phyloP scores from a whole-genome alignment of 2,797 vertebrate species.

The Gobio occitaniae region DNA sequence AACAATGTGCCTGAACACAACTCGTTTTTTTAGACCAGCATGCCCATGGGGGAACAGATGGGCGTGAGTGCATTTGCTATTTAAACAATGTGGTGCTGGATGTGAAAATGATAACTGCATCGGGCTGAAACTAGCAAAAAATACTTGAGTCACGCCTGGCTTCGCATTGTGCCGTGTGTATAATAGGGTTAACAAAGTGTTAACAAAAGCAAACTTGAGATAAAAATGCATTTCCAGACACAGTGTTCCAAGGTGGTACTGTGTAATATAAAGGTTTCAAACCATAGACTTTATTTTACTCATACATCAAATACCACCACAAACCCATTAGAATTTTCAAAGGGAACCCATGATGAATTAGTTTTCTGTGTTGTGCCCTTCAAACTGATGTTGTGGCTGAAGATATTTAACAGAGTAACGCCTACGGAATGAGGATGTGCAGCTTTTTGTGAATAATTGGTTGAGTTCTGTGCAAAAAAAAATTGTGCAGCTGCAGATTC shows the following conservation, averaged over 20 bases:
- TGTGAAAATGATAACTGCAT: too few relatives aligned
- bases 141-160: too few relatives aligned
- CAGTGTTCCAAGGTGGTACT: background rate
- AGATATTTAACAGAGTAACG: background rate
- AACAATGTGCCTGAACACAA: too few relatives aligned
- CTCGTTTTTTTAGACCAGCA: too few relatives aligned
- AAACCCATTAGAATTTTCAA: conserved; percentile 7
- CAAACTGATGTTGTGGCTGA: background rate
- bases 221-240: too few relatives aligned
- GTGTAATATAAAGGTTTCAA: background rate
- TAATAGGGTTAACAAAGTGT: too few relatives aligned
- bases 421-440: background rate
- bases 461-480: background rate
- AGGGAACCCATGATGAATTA: background rate
- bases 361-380: background rate
- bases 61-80: too few relatives aligned
- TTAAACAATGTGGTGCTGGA: too few relatives aligned
- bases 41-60: too few relatives aligned
- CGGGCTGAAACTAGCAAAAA: too few relatives aligned
- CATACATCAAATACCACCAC: conserved; percentile 1
- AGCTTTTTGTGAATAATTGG: conserved; percentile 1
- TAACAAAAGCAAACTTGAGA: too few relatives aligned
- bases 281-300: background rate
- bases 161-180: too few relatives aligned
- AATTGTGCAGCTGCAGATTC: background rate